Percentiles rank a stretch among this genome's conserved stretches.
Evolutionary conservation across 2,888 invertebrate genomes (phyloP).

Genomic region (Tortricodes alternella): DNA sequence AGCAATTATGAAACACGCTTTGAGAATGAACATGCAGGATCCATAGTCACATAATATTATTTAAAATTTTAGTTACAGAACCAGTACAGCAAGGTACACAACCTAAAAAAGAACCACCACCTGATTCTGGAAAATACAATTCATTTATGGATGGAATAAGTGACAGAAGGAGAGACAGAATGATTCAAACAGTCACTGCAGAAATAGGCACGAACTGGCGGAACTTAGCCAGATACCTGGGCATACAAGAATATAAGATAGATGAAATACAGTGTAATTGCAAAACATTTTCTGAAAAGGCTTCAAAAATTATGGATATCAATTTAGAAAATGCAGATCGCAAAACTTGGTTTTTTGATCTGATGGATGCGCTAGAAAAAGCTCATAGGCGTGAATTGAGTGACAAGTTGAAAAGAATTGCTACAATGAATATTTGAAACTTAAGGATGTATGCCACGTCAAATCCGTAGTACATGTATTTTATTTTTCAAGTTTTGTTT

Average conservation of each 20-base stretch:
- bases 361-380: slow-evolving; percentile 67
- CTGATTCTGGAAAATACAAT: slow-evolving; percentile 29
- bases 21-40: too few species aligned
- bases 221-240: slow-evolving; percentile 64
- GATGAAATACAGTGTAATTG: slow-evolving; percentile 60
- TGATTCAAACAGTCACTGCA: slow-evolving; percentile 56
- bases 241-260: slow-evolving; percentile 61
- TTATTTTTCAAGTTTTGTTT: too few species aligned
- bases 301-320: slow-evolving; percentile 51
- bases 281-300: slow-evolving; percentile 48
- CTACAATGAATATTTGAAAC: slow-evolving; percentile 59
- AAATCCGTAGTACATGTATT: too few species aligned
- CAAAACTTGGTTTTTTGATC: slow-evolving; percentile 63
- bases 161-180: slow-evolving; percentile 53
- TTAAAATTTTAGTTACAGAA: not conserved
- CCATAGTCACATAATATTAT: not conserved
- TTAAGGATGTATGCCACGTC: too few species aligned
- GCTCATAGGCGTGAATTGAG: slow-evolving; percentile 62
- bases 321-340: slow-evolving; percentile 57
- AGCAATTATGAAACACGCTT: too few species aligned
- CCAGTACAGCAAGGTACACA: not conserved
- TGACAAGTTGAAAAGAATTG: slow-evolving; percentile 58
- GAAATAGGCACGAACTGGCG: slow-evolving; percentile 68
- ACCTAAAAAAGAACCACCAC: slow-evolving; percentile 35
- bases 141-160: slow-evolving; percentile 38